These are phyloP conservation scores for Spilogale gracilis DNA, from an alignment of 2,113 vertebrate genomes.

Conservation along the genomic window DNA sequence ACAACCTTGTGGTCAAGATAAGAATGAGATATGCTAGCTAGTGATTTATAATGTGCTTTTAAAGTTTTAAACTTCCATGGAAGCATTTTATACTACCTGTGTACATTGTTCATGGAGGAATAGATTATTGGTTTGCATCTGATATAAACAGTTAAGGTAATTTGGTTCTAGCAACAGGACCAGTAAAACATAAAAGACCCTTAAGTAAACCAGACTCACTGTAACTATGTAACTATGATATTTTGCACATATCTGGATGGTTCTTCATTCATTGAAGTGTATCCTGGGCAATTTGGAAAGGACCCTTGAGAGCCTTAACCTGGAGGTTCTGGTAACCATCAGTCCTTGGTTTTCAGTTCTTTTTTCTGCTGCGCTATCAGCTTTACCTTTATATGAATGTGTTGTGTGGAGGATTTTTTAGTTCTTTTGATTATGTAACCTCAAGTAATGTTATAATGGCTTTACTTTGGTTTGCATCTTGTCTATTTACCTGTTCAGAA, in stretches of 20 bases:
- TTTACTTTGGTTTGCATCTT: background rate
- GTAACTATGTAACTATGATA: background rate
- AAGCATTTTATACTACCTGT: background rate
- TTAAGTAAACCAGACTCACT: background rate
- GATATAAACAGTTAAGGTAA: background rate
- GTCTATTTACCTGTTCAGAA: background rate
- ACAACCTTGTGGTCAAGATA: background rate
- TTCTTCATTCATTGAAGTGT: background rate
- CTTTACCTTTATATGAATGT: background rate
- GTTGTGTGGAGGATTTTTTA: background rate
- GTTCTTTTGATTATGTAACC: too few species aligned
- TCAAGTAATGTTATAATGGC: background rate
- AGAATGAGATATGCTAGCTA: background rate
- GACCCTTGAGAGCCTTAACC: background rate
- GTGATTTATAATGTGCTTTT: background rate
- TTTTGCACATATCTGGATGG: background rate
- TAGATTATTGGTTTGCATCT: background rate
- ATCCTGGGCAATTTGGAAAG: background rate
- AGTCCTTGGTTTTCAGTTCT: background rate
- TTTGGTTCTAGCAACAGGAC: background rate
- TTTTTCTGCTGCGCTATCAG: background rate
- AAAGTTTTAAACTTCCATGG: background rate
- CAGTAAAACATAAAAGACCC: background rate
- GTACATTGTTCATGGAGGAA: background rate
- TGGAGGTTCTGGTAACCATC: background rate